These are phyloP conservation scores for Falco cherrug DNA, from an alignment of 2,797 vertebrate species.

Conservation along the genomic window DNA sequence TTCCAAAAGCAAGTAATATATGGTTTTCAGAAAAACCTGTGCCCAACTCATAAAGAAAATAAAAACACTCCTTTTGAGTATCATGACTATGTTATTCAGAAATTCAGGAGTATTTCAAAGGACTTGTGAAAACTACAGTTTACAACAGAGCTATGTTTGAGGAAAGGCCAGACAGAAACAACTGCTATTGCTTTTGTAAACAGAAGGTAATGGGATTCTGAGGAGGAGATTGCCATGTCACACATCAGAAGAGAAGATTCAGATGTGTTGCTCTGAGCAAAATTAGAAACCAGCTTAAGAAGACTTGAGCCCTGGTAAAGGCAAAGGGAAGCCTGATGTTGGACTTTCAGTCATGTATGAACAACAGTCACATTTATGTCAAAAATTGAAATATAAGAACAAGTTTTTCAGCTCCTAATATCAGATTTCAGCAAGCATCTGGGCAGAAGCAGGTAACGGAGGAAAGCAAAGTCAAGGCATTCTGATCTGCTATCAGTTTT, in stretches of 20 bases:
- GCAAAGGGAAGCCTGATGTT: not conserved
- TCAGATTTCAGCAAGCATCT: not conserved
- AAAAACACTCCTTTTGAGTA: not conserved
- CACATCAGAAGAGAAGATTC: not conserved
- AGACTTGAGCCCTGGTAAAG: not conserved
- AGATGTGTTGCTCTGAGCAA: not conserved
- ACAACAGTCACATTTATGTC: not conserved
- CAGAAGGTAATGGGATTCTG: not conserved
- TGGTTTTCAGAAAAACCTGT: not conserved
- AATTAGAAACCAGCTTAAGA: not conserved
- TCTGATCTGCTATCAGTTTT: not conserved
- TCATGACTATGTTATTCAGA: not conserved
- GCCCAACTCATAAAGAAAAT: not conserved
- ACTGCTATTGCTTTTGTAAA: not conserved
- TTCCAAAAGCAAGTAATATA: not conserved
- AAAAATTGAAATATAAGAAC: not conserved
- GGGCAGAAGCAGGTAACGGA: not conserved
- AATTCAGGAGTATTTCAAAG: not conserved
- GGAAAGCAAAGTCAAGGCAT: not conserved
- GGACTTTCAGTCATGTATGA: not conserved
- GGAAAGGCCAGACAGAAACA: not conserved
- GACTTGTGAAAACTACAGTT: not conserved
- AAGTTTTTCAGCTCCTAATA: not conserved
- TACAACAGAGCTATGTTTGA: not conserved
- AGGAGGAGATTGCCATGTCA: not conserved